A percentile compares a stretch with the other conserved stretches of the same genome.
phyloP scores from a whole-genome alignment of 2,888 invertebrate genomes.

The Seladonia tumulorum region DNA sequence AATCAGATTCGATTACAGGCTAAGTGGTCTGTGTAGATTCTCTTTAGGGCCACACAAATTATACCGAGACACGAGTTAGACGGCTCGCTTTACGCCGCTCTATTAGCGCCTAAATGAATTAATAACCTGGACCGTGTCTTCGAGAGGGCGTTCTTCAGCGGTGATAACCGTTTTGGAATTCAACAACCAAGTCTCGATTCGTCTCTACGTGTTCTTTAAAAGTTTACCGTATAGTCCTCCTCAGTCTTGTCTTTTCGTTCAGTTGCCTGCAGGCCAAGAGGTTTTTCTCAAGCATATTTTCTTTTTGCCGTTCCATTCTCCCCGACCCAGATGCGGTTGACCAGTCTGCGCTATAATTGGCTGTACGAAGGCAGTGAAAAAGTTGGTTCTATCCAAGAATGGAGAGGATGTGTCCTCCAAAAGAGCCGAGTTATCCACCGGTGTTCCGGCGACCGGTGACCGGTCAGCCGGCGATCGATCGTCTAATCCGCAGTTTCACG shows the following conservation, averaged over 20 bases:
- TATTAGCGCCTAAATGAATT: not conserved
- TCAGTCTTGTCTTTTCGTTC: not conserved
- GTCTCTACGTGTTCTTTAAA: not conserved
- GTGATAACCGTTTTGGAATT: not conserved
- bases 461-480: slow-evolving; percentile 3
- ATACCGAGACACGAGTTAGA: not conserved
- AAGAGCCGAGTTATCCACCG: not conserved
- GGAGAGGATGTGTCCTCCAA: not conserved
- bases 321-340: not conserved
- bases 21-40: slow-evolving; percentile 15
- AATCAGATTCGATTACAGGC: slow-evolving; percentile 49
- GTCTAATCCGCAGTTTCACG: not conserved
- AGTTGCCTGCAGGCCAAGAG: not conserved
- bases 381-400: not conserved
- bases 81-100: not conserved
- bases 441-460: not conserved
- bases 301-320: not conserved
- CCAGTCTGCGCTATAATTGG: not conserved
- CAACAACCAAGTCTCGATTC: not conserved
- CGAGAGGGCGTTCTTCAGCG: not conserved
- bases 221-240: not conserved
- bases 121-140: not conserved
- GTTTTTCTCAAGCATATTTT: not conserved
- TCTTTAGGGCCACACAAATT: slow-evolving; percentile 4
- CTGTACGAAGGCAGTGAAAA: not conserved